Conservation (phyloP, 2,113 vertebrate genomes). For the Nycticryphes semicollaris region DNA sequence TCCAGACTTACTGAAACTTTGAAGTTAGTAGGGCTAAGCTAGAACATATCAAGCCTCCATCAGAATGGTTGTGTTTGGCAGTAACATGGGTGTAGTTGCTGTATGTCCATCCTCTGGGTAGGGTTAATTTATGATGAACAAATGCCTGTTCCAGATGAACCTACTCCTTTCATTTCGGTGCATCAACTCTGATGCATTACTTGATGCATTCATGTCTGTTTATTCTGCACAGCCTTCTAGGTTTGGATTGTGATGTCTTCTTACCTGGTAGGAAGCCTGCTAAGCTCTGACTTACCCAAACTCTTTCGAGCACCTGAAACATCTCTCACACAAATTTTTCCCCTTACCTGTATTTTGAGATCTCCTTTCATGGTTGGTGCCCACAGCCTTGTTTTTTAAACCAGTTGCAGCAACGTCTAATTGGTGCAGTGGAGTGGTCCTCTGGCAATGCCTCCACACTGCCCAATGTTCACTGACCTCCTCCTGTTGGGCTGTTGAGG, state of each 20-base stretch:
- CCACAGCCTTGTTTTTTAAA: background rate
- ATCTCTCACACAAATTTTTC: background rate
- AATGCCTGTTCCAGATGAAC: background rate
- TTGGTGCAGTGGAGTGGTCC: background rate
- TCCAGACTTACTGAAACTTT: background rate
- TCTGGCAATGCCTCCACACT: background rate
- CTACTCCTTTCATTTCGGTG: background rate
- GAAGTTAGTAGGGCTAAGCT: background rate
- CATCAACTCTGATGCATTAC: background rate
- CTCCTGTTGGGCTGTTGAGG: background rate
- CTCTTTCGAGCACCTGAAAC: background rate
- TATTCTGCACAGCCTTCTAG: background rate
- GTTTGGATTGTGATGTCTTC: background rate
- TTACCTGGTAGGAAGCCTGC: background rate
- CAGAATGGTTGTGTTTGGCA: background rate
- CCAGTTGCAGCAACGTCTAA: background rate
- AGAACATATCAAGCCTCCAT: background rate
- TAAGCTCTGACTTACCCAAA: background rate
- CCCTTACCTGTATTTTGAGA: background rate
- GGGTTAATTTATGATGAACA: background rate
- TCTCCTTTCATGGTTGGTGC: background rate
- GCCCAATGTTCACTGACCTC: background rate
- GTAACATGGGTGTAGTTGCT: background rate
- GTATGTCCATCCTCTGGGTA: background rate
- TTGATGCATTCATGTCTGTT: background rate